phyloP scores from a whole-genome alignment of 2,113 vertebrate species.

The Alectura lathami region DNA sequence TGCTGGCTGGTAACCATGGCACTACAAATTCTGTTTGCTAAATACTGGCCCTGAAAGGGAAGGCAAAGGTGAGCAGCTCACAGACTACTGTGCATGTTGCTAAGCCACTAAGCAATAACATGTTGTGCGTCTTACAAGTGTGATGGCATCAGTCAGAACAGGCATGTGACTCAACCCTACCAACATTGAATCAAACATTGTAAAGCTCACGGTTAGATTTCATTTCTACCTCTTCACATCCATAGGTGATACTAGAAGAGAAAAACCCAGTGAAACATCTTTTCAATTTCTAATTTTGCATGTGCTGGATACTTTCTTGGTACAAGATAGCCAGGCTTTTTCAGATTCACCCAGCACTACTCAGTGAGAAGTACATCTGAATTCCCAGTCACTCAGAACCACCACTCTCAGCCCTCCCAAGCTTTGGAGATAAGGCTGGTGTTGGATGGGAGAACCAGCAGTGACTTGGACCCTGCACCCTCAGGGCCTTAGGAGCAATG shows the following conservation, averaged over 20 bases:
- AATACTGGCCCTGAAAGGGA: constrained; percentile 57
- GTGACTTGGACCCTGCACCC: background rate
- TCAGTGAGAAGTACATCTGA: background rate
- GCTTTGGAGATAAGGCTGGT: background rate
- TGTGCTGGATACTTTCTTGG: background rate
- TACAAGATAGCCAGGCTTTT: background rate
- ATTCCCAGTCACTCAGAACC: background rate
- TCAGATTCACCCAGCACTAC: background rate
- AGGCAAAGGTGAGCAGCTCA: constrained; percentile 50
- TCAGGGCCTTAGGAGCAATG: background rate
- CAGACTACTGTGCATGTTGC: constrained; percentile 16
- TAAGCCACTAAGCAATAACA: constrained; percentile 52
- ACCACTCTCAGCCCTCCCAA: background rate
- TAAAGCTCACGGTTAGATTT: background rate
- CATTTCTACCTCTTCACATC: background rate
- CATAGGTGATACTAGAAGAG: background rate
- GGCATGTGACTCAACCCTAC: constrained; percentile 50
- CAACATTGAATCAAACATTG: background rate
- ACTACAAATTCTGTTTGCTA: constrained; percentile 60
- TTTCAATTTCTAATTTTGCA: background rate
- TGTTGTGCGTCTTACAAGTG: constrained; percentile 4
- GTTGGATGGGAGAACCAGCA: background rate
- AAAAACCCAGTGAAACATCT: background rate
- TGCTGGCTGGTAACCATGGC: constrained; percentile 42
- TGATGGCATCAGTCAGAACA: constrained; percentile 49